A percentile compares a stretch with the other conserved stretches of the same genome.
phyloP scores from a whole-genome alignment of 1,140 invertebrate genomes.

The Drosophila obscura region DNA sequence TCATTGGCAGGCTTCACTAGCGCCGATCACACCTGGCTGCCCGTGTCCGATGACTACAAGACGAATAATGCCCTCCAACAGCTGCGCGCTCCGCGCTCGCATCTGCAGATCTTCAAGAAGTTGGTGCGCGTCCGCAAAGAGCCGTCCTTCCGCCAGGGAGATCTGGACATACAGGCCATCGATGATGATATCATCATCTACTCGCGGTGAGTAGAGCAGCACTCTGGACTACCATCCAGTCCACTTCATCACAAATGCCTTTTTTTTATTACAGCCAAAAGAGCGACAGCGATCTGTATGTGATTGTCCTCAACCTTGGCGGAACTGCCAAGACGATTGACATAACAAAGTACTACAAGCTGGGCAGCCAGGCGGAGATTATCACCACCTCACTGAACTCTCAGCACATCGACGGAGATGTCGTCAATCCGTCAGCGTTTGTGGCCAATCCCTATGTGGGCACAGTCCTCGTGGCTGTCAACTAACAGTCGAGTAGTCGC shows the following conservation, averaged over 20 bases:
- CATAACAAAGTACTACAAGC: constrained; percentile 55
- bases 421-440: constrained; percentile 55
- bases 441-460: constrained; percentile 64
- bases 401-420: constrained; percentile 67
- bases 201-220: constrained; percentile 48
- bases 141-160: constrained; percentile 64
- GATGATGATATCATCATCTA: constrained; percentile 70
- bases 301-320: constrained; percentile 70
- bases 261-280: constrained; percentile 41
- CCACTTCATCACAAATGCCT: too few species aligned
- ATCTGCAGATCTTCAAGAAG: constrained; percentile 80
- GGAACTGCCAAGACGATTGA: constrained; percentile 48
- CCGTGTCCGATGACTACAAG: constrained; percentile 86
- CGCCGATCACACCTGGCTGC: constrained; percentile 88
- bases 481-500: constrained; percentile 11
- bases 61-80: constrained; percentile 85
- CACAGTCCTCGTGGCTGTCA: constrained; percentile 69
- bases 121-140: constrained; percentile 72
- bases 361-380: constrained; percentile 66
- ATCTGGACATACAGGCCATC: constrained; percentile 61
- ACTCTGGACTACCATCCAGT: not conserved
- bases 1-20: constrained; percentile 85
- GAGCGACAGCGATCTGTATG: constrained; percentile 67
- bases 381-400: constrained; percentile 76
- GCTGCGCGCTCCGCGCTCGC: constrained; percentile 67